phyloP scores from a whole-genome alignment of 2,113 vertebrate species.

The Etia nguti region DNA sequence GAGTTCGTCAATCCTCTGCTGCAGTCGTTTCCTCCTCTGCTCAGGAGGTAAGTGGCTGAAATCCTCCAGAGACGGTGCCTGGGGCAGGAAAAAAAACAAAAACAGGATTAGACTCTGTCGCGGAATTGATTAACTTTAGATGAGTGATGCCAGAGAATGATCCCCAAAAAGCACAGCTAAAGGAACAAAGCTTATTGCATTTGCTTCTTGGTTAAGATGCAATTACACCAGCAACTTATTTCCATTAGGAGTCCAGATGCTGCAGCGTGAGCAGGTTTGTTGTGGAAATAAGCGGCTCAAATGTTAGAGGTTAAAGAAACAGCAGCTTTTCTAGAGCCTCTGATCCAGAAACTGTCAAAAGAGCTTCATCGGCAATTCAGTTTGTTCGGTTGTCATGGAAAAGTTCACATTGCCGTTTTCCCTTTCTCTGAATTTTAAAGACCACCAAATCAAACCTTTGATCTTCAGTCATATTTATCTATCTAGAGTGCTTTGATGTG shows the following conservation, averaged over 20 bases:
- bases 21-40: slow-evolving; percentile 93
- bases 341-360: not conserved
- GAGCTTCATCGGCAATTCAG: not conserved
- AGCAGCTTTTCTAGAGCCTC: not conserved
- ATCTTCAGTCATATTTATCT: rapidly evolving
- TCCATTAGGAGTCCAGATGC: not conserved
- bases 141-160: not conserved
- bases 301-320: not conserved
- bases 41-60: slow-evolving; percentile 97
- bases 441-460: not conserved
- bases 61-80: slow-evolving; percentile 93
- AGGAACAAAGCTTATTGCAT: not conserved
- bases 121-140: not conserved
- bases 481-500: not conserved
- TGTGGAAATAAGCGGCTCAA: not conserved
- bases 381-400: not conserved
- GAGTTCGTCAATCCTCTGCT: slow-evolving; percentile 94
- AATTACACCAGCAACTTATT: not conserved
- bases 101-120: not conserved
- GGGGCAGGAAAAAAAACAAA: not conserved
- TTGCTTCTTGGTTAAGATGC: not conserved
- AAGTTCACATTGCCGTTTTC: not conserved
- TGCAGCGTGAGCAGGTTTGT: not conserved
- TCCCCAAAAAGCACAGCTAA: not conserved
- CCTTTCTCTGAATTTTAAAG: not conserved